Evolutionary conservation across 1,140 invertebrate species (phyloP).

Genomic region (Pomacea maculata): DNA sequence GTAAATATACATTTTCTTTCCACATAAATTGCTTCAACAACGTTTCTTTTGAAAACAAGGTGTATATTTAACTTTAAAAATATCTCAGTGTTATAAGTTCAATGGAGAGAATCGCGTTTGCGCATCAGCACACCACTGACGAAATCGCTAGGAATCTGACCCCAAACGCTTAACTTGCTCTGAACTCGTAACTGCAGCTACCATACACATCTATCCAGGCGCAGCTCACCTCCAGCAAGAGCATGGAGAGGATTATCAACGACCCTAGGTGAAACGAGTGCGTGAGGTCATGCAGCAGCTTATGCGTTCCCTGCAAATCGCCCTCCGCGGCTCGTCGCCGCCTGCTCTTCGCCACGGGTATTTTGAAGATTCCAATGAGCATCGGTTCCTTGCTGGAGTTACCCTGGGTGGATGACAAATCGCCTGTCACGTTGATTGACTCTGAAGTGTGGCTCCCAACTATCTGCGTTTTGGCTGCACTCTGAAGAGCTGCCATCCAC

Average conservation of each 20-base stretch:
- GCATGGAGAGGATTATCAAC: slow-evolving; percentile 52
- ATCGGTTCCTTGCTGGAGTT: not conserved
- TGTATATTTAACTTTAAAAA: no score
- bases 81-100: no score
- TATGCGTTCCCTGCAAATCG: slow-evolving; percentile 27
- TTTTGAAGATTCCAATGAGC: slow-evolving; percentile 28
- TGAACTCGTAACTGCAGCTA: no score
- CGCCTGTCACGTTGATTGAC: not conserved
- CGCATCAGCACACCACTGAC: no score
- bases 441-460: not conserved
- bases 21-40: no score
- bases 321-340: not conserved
- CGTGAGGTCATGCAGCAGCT: slow-evolving; percentile 49
- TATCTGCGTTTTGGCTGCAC: not conserved
- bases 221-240: slow-evolving; percentile 48
- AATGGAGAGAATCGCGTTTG: no score
- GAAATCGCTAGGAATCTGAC: no score
- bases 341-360: slow-evolving; percentile 18
- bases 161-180: no score
- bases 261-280: slow-evolving; percentile 57
- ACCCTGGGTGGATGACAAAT: no score
- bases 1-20: no score
- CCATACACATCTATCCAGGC: no score
- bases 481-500: slow-evolving; percentile 4
- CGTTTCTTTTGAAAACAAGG: no score